A percentile compares a stretch with the other conserved stretches of the same genome.
These are phyloP conservation scores for Enteromius trimaculatus DNA, from an alignment of 2,797 vertebrate species.

Conservation along the genomic window DNA sequence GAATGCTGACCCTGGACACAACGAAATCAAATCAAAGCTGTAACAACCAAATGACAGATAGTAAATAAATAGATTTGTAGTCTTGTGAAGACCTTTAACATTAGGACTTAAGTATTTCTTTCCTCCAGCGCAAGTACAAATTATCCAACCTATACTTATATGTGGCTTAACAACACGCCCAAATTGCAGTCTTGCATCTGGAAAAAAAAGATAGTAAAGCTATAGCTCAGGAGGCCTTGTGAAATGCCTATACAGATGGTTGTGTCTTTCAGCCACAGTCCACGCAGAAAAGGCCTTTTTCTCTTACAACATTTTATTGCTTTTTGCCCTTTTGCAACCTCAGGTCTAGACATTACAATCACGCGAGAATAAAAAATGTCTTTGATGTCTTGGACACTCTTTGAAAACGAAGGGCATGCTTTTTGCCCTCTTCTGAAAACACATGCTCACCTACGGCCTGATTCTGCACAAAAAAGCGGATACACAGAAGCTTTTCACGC, in stretches of 20 bases:
- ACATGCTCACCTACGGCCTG: conserved; percentile 62
- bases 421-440: conserved; percentile 56
- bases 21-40: conserved; percentile 49
- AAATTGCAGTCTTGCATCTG: conserved; percentile 67
- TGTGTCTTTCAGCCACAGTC: conserved; percentile 42
- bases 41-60: conserved; percentile 53
- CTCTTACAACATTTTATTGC: conserved; percentile 31
- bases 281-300: conserved; percentile 45
- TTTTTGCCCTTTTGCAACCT: conserved; percentile 47
- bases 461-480: conserved; percentile 31
- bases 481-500: conserved; percentile 33
- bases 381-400: conserved; percentile 52
- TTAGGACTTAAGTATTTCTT: conserved; percentile 64
- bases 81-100: conserved; percentile 59
- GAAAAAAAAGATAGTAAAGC: conserved; percentile 48
- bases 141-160: conserved; percentile 66
- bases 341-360: conserved; percentile 43
- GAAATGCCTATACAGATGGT: conserved; percentile 49
- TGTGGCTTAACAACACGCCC: conserved; percentile 65
- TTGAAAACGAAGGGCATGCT: conserved; percentile 54
- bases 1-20: conserved; percentile 30
- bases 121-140: conserved; percentile 62
- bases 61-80: conserved; percentile 56
- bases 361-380: conserved; percentile 57
- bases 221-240: conserved; percentile 52